A percentile compares a stretch with the other conserved stretches of the same genome.
Evolutionary conservation across 2,888 invertebrate genomes (phyloP).

Genomic region (Kuschelorhynchus macadamiae): DNA sequence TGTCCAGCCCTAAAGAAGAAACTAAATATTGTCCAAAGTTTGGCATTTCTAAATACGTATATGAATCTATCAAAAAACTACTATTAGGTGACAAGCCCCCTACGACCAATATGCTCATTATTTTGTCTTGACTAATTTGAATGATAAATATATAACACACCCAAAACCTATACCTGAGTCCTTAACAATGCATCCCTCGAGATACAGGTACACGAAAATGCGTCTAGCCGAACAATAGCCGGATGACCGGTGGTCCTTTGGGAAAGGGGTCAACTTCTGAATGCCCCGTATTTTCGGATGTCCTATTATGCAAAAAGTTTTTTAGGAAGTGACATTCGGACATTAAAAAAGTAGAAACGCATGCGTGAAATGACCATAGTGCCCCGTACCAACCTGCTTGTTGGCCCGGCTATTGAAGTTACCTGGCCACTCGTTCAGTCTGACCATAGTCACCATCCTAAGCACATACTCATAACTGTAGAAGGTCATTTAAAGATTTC

Average conservation of each 20-base stretch:
- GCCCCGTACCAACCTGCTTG: slow-evolving; percentile 65
- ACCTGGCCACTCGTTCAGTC: slow-evolving; percentile 66
- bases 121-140: slow-evolving; percentile 37
- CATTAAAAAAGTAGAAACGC: slow-evolving; percentile 55
- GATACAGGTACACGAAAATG: slow-evolving; percentile 27
- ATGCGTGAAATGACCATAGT: slow-evolving; percentile 61
- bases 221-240: slow-evolving; percentile 12
- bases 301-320: slow-evolving; percentile 47
- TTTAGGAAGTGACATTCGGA: slow-evolving; percentile 43
- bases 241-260: slow-evolving; percentile 40
- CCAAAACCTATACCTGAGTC: slow-evolving; percentile 27
- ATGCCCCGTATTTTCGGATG: slow-evolving; percentile 26
- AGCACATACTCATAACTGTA: slow-evolving; percentile 52
- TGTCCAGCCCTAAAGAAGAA: no score
- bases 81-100: no score
- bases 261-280: slow-evolving; percentile 40
- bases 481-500: slow-evolving; percentile 58
- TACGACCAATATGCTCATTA: slow-evolving; percentile 11
- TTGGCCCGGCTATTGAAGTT: slow-evolving; percentile 66
- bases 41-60: no score
- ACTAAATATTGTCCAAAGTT: no score
- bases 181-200: slow-evolving; percentile 19
- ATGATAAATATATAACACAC: slow-evolving; percentile 43
- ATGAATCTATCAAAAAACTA: no score
- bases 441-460: slow-evolving; percentile 62